Evolutionary conservation across 2,113 vertebrate species (phyloP).

Genomic region (Zingel zingel): DNA sequence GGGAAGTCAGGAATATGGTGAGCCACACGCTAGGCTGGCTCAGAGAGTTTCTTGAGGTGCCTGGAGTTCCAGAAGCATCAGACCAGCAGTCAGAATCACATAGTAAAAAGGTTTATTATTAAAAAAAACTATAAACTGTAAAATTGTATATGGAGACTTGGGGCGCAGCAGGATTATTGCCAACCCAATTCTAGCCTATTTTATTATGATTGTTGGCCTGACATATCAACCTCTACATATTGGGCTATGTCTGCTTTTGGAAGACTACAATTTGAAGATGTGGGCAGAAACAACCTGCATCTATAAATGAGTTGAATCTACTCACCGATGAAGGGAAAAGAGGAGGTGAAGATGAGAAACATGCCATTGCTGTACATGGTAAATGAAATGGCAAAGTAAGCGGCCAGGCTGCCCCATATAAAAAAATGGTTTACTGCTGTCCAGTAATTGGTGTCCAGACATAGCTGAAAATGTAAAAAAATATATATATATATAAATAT

Average conservation of each 20-base stretch:
- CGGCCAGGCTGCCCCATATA: slow-evolving; percentile 94
- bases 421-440: slow-evolving; percentile 94
- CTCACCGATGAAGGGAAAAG: slow-evolving; percentile 90
- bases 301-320: background rate
- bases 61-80: slow-evolving; percentile 76
- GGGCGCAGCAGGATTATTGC: no score
- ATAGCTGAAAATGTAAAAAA: slow-evolving; percentile 85
- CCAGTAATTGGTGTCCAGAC: slow-evolving; percentile 93
- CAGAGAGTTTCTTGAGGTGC: slow-evolving; percentile 90
- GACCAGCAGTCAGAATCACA: slow-evolving; percentile 7
- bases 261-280: background rate
- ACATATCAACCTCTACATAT: background rate
- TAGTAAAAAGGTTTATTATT: background rate
- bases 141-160: no score
- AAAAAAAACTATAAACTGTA: no score
- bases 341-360: slow-evolving; percentile 89
- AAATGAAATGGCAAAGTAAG: slow-evolving; percentile 92
- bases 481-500: no score
- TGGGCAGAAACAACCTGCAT: background rate
- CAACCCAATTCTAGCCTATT: no score
- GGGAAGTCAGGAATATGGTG: slow-evolving; percentile 87
- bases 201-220: background rate
- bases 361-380: slow-evolving; percentile 95
- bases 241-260: background rate
- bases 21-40: slow-evolving; percentile 92